A percentile compares a stretch with the other conserved stretches of the same genome.
Conservation (phyloP, 2,113 vertebrate species). For the Ginglymostoma cirratum region DNA sequence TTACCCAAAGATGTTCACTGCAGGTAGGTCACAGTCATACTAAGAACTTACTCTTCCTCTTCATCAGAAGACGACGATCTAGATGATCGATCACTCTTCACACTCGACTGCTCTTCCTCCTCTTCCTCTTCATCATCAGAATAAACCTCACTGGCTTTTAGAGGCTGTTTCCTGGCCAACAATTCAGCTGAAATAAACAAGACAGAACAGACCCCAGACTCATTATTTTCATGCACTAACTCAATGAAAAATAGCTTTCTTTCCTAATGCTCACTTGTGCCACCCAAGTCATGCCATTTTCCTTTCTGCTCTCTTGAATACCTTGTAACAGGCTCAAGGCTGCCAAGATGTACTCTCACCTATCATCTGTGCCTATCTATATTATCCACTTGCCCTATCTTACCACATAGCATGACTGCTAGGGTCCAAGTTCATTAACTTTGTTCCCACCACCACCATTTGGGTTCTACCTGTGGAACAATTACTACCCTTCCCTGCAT, state of each 20-base stretch:
- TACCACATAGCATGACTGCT: neutral
- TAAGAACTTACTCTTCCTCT: conserved; percentile 78
- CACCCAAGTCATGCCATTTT: neutral
- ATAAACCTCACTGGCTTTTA: conserved; percentile 96
- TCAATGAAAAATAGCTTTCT: neutral
- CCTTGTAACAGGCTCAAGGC: neutral
- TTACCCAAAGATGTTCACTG: neutral
- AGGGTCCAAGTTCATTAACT: neutral
- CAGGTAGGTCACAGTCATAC: too few relatives aligned
- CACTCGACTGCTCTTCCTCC: conserved; percentile 93
- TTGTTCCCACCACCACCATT: neutral
- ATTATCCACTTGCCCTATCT: neutral
- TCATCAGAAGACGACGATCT: conserved; percentile 86
- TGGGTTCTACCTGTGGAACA: neutral
- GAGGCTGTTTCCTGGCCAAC: conserved; percentile 86
- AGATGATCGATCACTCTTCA: conserved; percentile 87
- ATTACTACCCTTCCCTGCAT: neutral
- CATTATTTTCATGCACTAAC: neutral
- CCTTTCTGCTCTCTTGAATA: neutral
- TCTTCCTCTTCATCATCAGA: conserved; percentile 96
- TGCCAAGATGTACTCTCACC: neutral
- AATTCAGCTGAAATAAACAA: conserved; percentile 71
- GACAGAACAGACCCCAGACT: neutral
- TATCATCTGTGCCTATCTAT: too few relatives aligned
- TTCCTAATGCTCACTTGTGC: neutral